These are phyloP conservation scores for Drosophila nannoptera DNA, from an alignment of 1,140 invertebrate species.

Conservation along the genomic window DNA sequence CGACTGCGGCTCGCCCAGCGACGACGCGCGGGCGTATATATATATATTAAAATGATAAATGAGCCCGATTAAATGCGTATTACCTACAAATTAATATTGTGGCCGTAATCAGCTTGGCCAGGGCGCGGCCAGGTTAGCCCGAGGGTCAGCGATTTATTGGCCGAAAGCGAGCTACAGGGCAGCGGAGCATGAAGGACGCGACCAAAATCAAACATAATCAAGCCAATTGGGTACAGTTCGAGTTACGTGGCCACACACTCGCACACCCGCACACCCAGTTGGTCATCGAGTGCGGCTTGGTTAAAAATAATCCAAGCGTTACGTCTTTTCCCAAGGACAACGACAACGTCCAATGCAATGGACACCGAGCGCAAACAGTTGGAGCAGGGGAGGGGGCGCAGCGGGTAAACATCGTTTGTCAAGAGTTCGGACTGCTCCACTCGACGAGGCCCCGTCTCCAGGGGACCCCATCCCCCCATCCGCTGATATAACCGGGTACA, in stretches of 20 bases:
- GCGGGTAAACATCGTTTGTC: conserved; percentile 74
- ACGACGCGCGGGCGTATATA: neutral
- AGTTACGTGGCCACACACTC: conserved; percentile 48
- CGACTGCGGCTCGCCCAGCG: conserved; percentile 19
- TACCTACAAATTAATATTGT: conserved; percentile 70
- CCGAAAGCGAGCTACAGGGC: conserved; percentile 63
- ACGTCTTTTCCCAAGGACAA: conserved; percentile 47
- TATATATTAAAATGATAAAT: conserved; percentile 70
- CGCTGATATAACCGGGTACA: conserved; percentile 56
- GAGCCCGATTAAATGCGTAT: conserved; percentile 69
- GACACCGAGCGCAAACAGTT: conserved; percentile 31
- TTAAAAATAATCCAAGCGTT: conserved; percentile 71
- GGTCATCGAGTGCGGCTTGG: conserved; percentile 40
- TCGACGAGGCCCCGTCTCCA: neutral
- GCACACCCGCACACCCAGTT: conserved; percentile 28
- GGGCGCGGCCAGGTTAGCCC: conserved; percentile 45
- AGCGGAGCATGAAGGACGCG: conserved; percentile 43
- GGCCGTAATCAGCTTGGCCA: conserved; percentile 53
- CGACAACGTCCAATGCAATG: conserved; percentile 12
- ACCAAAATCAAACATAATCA: conserved; percentile 74
- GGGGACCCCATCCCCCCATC: neutral
- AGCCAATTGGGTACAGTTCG: conserved; percentile 66
- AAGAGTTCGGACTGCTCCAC: conserved; percentile 54
- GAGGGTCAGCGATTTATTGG: conserved; percentile 61
- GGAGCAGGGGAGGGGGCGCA: conserved; percentile 24